phyloP scores from a whole-genome alignment of 2,888 invertebrate genomes.

The Drosophila maculinotata region DNA sequence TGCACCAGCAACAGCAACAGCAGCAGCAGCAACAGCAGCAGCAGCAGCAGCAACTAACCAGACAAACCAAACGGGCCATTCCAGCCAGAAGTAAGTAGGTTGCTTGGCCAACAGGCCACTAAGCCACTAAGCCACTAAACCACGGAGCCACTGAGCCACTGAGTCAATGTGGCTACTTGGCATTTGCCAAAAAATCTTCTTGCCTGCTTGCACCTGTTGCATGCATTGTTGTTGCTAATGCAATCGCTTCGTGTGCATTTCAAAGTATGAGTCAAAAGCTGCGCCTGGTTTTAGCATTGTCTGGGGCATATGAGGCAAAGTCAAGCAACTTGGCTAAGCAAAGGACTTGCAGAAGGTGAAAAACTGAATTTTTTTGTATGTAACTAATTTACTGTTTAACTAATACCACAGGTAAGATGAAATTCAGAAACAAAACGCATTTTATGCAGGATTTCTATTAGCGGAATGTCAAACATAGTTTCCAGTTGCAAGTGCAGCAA shows the following conservation, averaged over 20 bases:
- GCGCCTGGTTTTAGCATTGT: slow-evolving; percentile 42
- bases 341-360: background rate
- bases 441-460: too few species aligned
- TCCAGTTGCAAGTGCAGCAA: too few species aligned
- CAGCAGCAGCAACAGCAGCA: slow-evolving; percentile 8
- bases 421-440: too few species aligned
- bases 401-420: too few species aligned
- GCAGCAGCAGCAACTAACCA: slow-evolving; percentile 24
- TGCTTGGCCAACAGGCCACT: slow-evolving; percentile 72
- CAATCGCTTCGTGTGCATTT: slow-evolving; percentile 44
- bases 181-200: slow-evolving; percentile 70
- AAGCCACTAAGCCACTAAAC: slow-evolving; percentile 48
- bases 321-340: background rate
- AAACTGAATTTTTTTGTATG: too few species aligned
- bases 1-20: slow-evolving; percentile 44
- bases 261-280: slow-evolving; percentile 52
- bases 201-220: slow-evolving; percentile 55
- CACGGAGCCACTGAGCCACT: slow-evolving; percentile 38
- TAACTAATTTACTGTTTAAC: too few species aligned
- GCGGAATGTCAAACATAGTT: too few species aligned
- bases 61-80: slow-evolving; percentile 57
- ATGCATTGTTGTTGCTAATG: slow-evolving; percentile 37
- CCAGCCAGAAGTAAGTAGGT: slow-evolving; percentile 69
- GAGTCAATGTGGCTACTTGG: slow-evolving; percentile 52
- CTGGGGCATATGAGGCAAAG: background rate